phyloP scores from a whole-genome alignment of 2,888 invertebrate genomes.

The Nephrotoma flavescens region DNA sequence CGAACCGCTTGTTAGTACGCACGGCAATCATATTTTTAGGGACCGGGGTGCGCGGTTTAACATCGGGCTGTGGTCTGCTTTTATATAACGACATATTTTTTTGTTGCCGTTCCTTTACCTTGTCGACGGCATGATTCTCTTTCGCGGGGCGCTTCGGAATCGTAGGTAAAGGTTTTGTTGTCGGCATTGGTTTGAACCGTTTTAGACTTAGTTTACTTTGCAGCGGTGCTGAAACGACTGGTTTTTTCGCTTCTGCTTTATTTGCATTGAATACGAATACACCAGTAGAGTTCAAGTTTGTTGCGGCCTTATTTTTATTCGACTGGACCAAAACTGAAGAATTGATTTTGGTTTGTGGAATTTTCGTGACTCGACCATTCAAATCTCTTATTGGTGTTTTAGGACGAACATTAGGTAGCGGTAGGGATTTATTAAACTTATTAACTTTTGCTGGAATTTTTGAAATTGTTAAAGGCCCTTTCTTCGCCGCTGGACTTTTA shows the following conservation, averaged over 20 bases:
- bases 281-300: background rate
- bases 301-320: background rate
- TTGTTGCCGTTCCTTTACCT: conserved; percentile 20
- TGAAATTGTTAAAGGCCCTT: background rate
- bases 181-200: background rate
- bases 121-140: conserved; percentile 11
- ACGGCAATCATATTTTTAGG: conserved; percentile 41
- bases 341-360: background rate
- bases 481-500: background rate
- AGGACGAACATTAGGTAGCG: background rate
- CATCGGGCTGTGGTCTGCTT: conserved; percentile 14
- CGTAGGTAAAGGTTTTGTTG: conserved; percentile 5
- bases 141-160: conserved; percentile 12
- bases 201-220: background rate
- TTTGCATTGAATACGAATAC: background rate
- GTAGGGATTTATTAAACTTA: background rate
- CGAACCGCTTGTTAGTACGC: conserved; percentile 54
- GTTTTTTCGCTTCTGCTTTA: background rate
- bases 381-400: background rate
- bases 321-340: background rate
- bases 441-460: background rate
- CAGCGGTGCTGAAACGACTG: background rate
- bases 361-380: background rate
- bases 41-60: conserved; percentile 12
- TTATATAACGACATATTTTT: conserved; percentile 26